Evolutionary conservation across 2,113 vertebrate genomes (phyloP), one percentile per base, ranked within the genome.

Genomic region (Oryzias woworae): DNA sequence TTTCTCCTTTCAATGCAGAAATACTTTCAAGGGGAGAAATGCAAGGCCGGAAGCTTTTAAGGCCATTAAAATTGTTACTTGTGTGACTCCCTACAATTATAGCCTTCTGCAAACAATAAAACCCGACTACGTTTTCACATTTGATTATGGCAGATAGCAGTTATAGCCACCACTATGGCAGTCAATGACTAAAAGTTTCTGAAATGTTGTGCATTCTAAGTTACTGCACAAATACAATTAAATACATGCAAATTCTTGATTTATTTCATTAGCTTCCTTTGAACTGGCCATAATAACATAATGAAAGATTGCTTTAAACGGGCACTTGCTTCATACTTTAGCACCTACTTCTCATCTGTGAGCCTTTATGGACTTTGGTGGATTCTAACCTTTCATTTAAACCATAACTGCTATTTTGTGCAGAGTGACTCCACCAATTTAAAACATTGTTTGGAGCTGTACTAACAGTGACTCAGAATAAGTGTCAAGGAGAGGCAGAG

Each of bases 251-350:
- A 55, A 24, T 20, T 28, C 1, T 47, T 67, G 55, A 31, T 43
- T 17, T 14, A 10, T n/a, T 26, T 43, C 44, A 50, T 67, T 52
- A 51, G 55, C 60, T 55, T 13, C 24, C 28, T 14, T 51, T 61
- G 18, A 17, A 58, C 24, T 28, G 75, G 70, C 62, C 69, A 51
- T 49, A 41, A 63, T 63, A 12, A 66, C 68, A 71, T 56, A 61
- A 81, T 51, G 55, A 48, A 57, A 17, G 58, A 63, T 8, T 36
- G 66, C 62, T 63, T 60, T 67, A 18, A 61, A 56, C 52, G 44
- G 51, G 28, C 18, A 52, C 51, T 68, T 45, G 18, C 48, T 28
- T 69, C 54, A 45, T 43, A 47, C 44, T 49, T 47, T 42, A 58
- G 59, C 26, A 42, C 22, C 46, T 45, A 41, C 10, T 16, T 24